Conservation (phyloP, 1,140 invertebrate genomes). For the Pseudomyrmex gracilis region DNA sequence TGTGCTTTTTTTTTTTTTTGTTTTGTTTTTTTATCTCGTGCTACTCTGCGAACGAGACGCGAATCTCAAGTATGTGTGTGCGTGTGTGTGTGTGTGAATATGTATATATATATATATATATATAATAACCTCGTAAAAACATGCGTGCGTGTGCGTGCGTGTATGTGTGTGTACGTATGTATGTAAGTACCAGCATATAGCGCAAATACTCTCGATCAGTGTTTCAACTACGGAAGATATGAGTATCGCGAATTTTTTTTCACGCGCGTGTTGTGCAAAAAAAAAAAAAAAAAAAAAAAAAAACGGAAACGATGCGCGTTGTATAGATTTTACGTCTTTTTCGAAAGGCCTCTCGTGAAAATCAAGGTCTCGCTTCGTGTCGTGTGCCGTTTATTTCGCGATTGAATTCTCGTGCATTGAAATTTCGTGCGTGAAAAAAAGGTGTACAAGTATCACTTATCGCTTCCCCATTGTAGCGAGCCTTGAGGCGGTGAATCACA, state of each 20-base stretch:
- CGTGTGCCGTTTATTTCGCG: too few species aligned
- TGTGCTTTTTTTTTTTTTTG: slow-evolving; percentile 5
- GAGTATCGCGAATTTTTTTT: background rate
- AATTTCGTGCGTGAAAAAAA: too few species aligned
- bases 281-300: too few species aligned
- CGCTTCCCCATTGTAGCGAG: too few species aligned
- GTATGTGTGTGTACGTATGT: too few species aligned
- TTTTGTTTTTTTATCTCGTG: background rate
- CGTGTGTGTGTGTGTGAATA: background rate
- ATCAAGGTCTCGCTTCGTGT: background rate
- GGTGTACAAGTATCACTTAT: too few species aligned
- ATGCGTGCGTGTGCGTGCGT: too few species aligned
- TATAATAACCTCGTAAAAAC: background rate
- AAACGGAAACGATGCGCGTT: background rate
- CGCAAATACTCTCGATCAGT: slow-evolving; percentile 2
- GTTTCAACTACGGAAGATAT: background rate
- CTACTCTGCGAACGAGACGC: background rate
- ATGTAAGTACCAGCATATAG: slow-evolving; percentile 1
- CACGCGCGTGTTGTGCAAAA: background rate
- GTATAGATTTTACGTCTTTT: background rate
- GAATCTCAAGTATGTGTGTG: background rate
- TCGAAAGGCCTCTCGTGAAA: background rate
- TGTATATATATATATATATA: background rate
- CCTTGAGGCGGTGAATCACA: too few species aligned
- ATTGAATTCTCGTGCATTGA: too few species aligned